Evolutionary conservation across 2,888 invertebrate genomes (phyloP), one percentile per base, ranked within the genome.

Genomic region (Euzophera pinguis): DNA sequence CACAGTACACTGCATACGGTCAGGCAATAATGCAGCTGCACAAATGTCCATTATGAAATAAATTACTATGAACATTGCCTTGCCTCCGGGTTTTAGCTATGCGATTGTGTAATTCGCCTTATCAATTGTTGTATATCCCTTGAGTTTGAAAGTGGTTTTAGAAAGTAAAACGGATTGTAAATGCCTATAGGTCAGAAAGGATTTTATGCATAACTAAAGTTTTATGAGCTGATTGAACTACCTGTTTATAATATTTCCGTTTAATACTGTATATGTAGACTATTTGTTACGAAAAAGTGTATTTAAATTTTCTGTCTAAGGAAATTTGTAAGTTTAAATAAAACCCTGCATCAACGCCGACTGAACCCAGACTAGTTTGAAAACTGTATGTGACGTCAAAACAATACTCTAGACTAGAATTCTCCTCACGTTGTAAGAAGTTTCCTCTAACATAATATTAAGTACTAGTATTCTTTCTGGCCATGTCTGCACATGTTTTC

Each of bases 131-230:
- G 43, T 45, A 13, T 45, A 34, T 45, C 34, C 45, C 45, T 45
- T 13, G 45, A 45, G 16, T 45, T 45, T 45, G 45, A 45, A 45
- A 45, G 45, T 45, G 45, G 45, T 45, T 32, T 45, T 45, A 45
- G 45, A 45, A 45, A 45, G 45, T 45, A 32, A 45, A 45, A 32
- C 32, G 45, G 9, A 45, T 34, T 32, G 14, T 45, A 29, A 32
- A 43, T 17, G 41, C 16, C n/a, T 32, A n/a, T 13, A 16, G 43
- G 7, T 32, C 32, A 32, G 45, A 32, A 29, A 45, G 45, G 45
- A 32, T 32, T 34, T 14, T 16, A 10, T 32, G 16, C 34, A 32
- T 27, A 4, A 32, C 14, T 5, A 14, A 10, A 8, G 6, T 34
- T 32, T 22, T 16, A 45, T 32, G 12, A 14, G 13, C 9, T 32